Conservation (phyloP, 2,797 vertebrate species). For the Chaunax sp. region DNA sequence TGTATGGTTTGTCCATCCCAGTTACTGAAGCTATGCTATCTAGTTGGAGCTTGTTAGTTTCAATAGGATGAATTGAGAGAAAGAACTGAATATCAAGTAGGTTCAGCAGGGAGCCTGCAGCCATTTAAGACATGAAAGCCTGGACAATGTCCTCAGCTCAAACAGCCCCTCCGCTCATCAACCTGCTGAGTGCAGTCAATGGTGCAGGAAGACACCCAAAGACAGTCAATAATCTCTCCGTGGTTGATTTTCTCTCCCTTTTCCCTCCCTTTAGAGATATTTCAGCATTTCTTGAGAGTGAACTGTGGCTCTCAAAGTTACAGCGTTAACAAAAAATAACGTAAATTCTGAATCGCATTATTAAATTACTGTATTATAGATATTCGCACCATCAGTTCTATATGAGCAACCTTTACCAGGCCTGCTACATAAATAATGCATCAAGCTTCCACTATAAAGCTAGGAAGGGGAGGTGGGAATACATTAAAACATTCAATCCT, state of each 20-base stretch:
- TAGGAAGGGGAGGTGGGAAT: conserved; percentile 4
- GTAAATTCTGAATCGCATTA: conserved; percentile 12
- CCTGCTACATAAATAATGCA: conserved; percentile 76
- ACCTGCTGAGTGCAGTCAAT: conserved; percentile 75
- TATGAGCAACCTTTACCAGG: conserved; percentile 48
- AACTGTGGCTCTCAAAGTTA: conserved; percentile 16
- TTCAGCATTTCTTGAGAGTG: conserved; percentile 12
- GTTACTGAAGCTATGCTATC: conserved; percentile 39
- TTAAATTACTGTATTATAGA: conserved; percentile 20
- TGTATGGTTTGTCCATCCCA: conserved; percentile 10
- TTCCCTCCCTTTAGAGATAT: conserved; percentile 27
- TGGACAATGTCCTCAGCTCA: conserved; percentile 76
- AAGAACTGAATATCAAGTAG: conserved; percentile 76
- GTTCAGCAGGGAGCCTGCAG: conserved; percentile 72
- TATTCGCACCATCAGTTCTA: conserved; percentile 37
- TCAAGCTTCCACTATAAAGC: conserved; percentile 49
- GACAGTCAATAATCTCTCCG: conserved; percentile 59
- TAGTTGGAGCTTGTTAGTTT: conserved; percentile 50
- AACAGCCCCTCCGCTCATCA: conserved; percentile 69
- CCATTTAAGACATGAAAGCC: conserved; percentile 72
- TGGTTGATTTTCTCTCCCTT: conserved; percentile 37
- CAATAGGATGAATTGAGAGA: conserved; percentile 59
- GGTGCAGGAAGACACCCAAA: conserved; percentile 70
- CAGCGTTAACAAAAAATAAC: conserved; percentile 2
- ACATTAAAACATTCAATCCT: conserved; percentile 51